Evolutionary conservation across 92 coral and sea anemone genomes (phyloP).

Genomic region (Parazoanthus swiftii): DNA sequence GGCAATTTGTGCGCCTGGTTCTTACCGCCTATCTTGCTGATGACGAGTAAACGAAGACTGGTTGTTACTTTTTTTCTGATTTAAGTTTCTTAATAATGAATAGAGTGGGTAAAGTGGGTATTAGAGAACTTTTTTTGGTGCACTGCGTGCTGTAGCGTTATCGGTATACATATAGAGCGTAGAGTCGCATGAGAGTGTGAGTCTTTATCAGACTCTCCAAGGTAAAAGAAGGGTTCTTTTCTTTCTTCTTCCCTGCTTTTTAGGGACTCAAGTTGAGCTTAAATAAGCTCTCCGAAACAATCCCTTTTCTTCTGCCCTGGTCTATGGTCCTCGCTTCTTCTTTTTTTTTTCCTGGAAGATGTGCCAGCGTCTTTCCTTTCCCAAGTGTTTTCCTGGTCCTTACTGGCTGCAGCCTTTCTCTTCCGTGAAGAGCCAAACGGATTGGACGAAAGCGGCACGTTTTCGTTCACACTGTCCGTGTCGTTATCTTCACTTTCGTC

Average conservation of each 20-base stretch:
- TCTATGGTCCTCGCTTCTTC: slow-evolving; percentile 19
- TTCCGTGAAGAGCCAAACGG: too few relatives aligned
- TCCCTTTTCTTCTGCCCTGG: slow-evolving; percentile 38
- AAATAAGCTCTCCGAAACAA: slow-evolving; percentile 38
- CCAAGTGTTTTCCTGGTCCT: slow-evolving; percentile 30
- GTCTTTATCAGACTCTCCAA: slow-evolving; percentile 12
- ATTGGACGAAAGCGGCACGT: too few relatives aligned
- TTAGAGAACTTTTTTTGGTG: too few relatives aligned
- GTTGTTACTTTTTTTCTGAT: not conserved
- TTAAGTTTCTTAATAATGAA: not conserved
- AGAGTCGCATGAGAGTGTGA: too few relatives aligned
- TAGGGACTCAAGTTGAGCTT: slow-evolving; percentile 46
- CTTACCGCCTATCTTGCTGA: slow-evolving; percentile 42
- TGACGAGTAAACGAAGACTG: slow-evolving; percentile 14
- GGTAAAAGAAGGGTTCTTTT: slow-evolving; percentile 24
- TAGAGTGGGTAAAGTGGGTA: not conserved
- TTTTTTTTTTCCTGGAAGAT: slow-evolving; percentile 15
- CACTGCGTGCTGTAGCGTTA: too few relatives aligned
- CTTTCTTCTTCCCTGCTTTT: slow-evolving; percentile 49
- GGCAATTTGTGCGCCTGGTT: slow-evolving; percentile 38
- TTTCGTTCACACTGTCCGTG: too few relatives aligned
- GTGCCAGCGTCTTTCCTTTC: slow-evolving; percentile 32
- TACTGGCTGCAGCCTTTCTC: slow-evolving; percentile 35
- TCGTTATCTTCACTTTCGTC: too few relatives aligned
- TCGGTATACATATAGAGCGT: too few relatives aligned